Percentiles rank a stretch among this genome's conserved stretches.
These are phyloP conservation scores for Cyprinella venusta DNA, from an alignment of 2,797 vertebrate genomes.

Conservation along the genomic window DNA sequence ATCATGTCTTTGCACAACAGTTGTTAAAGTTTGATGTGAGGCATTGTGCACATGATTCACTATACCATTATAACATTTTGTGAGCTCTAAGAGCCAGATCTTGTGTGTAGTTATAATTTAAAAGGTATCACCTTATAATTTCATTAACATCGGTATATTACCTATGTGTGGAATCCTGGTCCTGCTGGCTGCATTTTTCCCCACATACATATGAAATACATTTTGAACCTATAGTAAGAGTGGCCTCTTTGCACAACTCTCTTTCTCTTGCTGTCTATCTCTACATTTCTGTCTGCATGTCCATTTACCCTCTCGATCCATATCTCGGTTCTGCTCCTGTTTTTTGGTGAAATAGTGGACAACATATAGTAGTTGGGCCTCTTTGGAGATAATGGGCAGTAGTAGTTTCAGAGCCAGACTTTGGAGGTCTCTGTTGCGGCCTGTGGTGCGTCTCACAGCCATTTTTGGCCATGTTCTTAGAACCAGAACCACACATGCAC, in stretches of 20 bases:
- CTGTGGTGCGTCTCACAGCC: constrained; percentile 33
- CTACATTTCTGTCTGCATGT: constrained; percentile 30
- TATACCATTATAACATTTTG: background rate
- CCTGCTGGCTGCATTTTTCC: constrained; percentile 56
- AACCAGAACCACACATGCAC: constrained; percentile 10
- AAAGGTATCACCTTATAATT: constrained; percentile 42
- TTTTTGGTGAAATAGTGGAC: background rate
- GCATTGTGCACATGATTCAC: background rate
- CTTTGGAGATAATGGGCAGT: constrained; percentile 22
- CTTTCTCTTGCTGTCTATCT: constrained; percentile 24
- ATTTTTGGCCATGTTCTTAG: constrained; percentile 42
- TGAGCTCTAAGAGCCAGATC: background rate
- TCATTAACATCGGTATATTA: constrained; percentile 47
- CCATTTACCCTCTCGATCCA: constrained; percentile 19
- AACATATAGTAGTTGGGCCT: background rate
- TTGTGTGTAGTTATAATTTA: background rate
- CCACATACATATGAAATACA: constrained; percentile 70
- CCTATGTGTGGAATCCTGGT: constrained; percentile 48
- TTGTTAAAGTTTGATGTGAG: background rate
- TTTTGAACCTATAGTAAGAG: constrained; percentile 66
- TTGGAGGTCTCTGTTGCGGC: constrained; percentile 44
- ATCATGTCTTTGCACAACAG: background rate
- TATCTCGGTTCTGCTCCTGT: constrained; percentile 24
- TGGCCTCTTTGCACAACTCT: constrained; percentile 44
- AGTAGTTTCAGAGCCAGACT: constrained; percentile 35